These are phyloP conservation scores for Nymphalis urticae DNA, from an alignment of 2,888 invertebrate species.

Conservation along the genomic window DNA sequence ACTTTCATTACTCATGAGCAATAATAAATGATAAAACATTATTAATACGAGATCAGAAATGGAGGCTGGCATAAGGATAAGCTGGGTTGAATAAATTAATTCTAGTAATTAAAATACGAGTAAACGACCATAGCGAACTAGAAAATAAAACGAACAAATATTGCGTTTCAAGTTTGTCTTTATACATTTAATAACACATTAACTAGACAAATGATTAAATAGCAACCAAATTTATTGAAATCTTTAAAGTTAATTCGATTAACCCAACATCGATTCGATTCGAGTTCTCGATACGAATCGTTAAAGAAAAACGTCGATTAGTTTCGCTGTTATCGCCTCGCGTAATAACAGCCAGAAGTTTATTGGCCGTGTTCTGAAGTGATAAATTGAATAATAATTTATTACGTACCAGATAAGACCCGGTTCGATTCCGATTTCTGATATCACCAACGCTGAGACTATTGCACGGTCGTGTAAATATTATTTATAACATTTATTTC, in stretches of 20 bases:
- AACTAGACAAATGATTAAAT: not conserved
- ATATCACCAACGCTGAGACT: constrained; percentile 51
- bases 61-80: constrained; percentile 58
- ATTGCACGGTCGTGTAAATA: constrained; percentile 45
- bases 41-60: constrained; percentile 75
- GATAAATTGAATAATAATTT: constrained; percentile 81
- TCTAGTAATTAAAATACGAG: constrained; percentile 72
- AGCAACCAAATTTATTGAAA: not conserved
- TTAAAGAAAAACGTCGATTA: constrained; percentile 57
- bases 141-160: constrained; percentile 40
- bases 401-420: constrained; percentile 68
- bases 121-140: constrained; percentile 28
- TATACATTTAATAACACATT: constrained; percentile 1
- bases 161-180: constrained; percentile 6
- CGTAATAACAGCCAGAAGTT: constrained; percentile 77
- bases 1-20: constrained; percentile 79
- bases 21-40: constrained; percentile 82
- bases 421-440: constrained; percentile 56
- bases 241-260: constrained; percentile 20
- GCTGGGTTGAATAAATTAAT: constrained; percentile 75
- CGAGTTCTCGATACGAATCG: constrained; percentile 39
- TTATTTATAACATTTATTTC: constrained; percentile 31
- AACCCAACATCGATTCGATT: constrained; percentile 32
- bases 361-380: constrained; percentile 65
- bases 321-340: constrained; percentile 62